Conservation (phyloP, 2,888 invertebrate genomes). For the Tinea semifulvella region DNA sequence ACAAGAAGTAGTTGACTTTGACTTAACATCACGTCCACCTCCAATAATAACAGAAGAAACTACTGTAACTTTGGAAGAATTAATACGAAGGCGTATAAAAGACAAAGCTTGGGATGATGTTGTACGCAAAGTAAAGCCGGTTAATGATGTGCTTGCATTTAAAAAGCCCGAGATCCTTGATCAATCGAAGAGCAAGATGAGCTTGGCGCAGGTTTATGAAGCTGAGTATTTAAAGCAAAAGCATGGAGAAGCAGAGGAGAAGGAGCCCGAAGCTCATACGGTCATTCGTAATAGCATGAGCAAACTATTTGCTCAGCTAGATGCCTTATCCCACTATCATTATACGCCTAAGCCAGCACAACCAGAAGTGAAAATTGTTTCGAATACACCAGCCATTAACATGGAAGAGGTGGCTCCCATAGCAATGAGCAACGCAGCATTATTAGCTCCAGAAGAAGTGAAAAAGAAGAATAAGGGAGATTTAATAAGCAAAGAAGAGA, state of each 20-base stretch:
- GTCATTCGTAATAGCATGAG: constrained; percentile 80
- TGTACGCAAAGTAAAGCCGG: constrained; percentile 83
- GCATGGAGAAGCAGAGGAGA: constrained; percentile 64
- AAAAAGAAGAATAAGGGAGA: constrained; percentile 65
- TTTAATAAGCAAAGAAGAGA: constrained; percentile 77
- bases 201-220: constrained; percentile 94
- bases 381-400: constrained; percentile 87
- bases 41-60: constrained; percentile 94
- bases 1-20: constrained; percentile 92
- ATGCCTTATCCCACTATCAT: constrained; percentile 93
- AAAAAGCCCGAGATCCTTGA: constrained; percentile 89
- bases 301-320: constrained; percentile 83
- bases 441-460: constrained; percentile 94
- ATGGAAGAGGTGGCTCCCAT: constrained; percentile 97
- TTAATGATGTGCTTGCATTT: constrained; percentile 82
- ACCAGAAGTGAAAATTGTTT: constrained; percentile 90
- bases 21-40: constrained; percentile 82
- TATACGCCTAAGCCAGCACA: constrained; percentile 89
- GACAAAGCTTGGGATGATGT: constrained; percentile 96
- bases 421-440: constrained; percentile 81
- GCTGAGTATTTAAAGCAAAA: constrained; percentile 80
- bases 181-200: constrained; percentile 93
- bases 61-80: constrained; percentile 85
- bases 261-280: constrained; percentile 78
- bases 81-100: constrained; percentile 91